Conservation (phyloP, 2,113 vertebrate species). For the Corythaeola cristata region DNA sequence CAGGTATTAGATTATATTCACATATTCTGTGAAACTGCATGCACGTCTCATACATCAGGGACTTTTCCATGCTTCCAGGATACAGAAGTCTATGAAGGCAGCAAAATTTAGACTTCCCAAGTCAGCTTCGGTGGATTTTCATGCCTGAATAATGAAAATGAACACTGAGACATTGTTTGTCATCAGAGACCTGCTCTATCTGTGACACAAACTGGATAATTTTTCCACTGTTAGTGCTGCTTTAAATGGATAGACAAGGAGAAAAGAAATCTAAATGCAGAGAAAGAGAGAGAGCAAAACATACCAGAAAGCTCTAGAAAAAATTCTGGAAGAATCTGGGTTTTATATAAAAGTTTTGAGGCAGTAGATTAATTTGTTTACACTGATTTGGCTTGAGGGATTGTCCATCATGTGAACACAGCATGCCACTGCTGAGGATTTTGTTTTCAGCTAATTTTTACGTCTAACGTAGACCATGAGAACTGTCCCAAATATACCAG, state of each 20-base stretch:
- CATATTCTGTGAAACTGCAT: neutral
- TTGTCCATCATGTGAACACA: neutral
- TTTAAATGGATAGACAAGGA: neutral
- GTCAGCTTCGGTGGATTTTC: neutral
- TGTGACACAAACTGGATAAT: neutral
- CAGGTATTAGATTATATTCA: neutral
- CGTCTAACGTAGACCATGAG: neutral
- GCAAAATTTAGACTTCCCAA: neutral
- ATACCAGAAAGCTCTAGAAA: neutral
- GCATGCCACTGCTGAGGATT: neutral
- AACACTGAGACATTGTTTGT: neutral
- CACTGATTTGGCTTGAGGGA: neutral
- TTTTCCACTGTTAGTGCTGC: neutral
- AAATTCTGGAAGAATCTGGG: neutral
- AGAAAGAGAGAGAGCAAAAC: neutral
- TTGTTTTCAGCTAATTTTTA: neutral
- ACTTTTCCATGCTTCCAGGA: neutral
- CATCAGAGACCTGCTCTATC: neutral
- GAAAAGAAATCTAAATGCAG: neutral
- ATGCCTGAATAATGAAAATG: neutral
- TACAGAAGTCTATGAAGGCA: neutral
- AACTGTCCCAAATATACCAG: neutral
- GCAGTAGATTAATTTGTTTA: neutral
- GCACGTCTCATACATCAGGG: neutral
- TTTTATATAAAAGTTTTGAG: neutral